Evolutionary conservation across 2,113 vertebrate genomes (phyloP), one percentile per base, ranked within the genome.

Genomic region (Ctenomys sociabilis): DNA sequence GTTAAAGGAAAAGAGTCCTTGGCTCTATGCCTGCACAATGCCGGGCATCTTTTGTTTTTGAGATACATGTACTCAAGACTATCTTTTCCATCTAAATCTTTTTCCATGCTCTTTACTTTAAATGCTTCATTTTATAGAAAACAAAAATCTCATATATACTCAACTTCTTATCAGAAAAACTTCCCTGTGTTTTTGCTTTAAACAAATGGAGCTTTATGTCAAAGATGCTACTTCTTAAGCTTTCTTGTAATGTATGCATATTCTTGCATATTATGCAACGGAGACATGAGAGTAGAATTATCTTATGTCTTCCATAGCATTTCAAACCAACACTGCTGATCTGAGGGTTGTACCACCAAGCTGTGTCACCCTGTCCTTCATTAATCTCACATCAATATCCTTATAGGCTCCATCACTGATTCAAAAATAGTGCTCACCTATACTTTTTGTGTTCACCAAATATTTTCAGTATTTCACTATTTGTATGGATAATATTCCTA

Each of bases 121-220:
- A 85, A 54, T 59, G 17, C 13, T 91, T 95, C 7, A 81, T 75
- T 59, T 52, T 75, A 88, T 68, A 49, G 49, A 28, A 91, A 93
- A 64, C 45, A 93, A 95, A 95, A 88, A 63, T 2, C 19, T 64
- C 26, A 63, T n/a, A 61, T 78, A 13, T 32, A 3, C 35, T 72
- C 77, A 73, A 19, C 28, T 21, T 85, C 35, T 73, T 83, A 83
- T 78, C 28, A 78, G 66, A 90, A 94, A 95, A 92, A 4, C 57
- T 26, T 90, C 32, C 37, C 30, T 24, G 85, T 86, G 22, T n/a
- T 4, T 66, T 90, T 73, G 32, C 54, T 11, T 90, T 86, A 70
- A 92, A 77, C 63, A 72, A 92, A 70, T n/a, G 59, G 59, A 59
- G 43, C 7, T 95, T 82, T 82, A n/a, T 40, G 19, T 75, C 64